phyloP scores from a whole-genome alignment of 2,888 invertebrate species.

The Aphidius colemani region DNA sequence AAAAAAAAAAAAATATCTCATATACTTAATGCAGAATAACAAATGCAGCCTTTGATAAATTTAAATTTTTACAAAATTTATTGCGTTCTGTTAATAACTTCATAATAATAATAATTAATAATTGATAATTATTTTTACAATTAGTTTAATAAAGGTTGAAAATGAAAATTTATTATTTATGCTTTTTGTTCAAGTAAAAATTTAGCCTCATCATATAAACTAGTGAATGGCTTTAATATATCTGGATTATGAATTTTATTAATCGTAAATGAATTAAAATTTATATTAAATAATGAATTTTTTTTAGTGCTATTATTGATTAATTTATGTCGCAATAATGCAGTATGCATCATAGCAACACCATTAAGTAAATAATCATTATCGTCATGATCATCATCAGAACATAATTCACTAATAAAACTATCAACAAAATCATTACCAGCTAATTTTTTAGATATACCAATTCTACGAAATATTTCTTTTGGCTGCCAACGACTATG shows the following conservation, averaged over 20 bases:
- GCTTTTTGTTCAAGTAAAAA: constrained; percentile 62
- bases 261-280: too few relatives aligned
- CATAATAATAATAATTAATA: neutral
- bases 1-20: too few relatives aligned
- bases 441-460: constrained; percentile 79
- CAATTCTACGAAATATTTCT: constrained; percentile 78
- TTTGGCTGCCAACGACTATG: constrained; percentile 82
- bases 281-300: too few relatives aligned
- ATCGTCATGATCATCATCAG: constrained; percentile 36
- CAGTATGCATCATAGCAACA: constrained; percentile 54
- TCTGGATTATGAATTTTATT: constrained; percentile 51
- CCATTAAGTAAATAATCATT: constrained; percentile 46
- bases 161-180: constrained; percentile 26
- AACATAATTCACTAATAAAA: constrained; percentile 50
- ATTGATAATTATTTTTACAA: neutral
- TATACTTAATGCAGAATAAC: neutral
- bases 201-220: constrained; percentile 64
- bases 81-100: too few relatives aligned
- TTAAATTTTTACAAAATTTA: too few relatives aligned
- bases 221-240: constrained; percentile 56
- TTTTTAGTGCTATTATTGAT: constrained; percentile 42
- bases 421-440: constrained; percentile 68
- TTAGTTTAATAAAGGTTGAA: neutral
- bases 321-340: constrained; percentile 45
- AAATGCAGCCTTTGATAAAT: too few relatives aligned